phyloP scores from a whole-genome alignment of 2,888 invertebrate species.

The Eupithecia inturbata region DNA sequence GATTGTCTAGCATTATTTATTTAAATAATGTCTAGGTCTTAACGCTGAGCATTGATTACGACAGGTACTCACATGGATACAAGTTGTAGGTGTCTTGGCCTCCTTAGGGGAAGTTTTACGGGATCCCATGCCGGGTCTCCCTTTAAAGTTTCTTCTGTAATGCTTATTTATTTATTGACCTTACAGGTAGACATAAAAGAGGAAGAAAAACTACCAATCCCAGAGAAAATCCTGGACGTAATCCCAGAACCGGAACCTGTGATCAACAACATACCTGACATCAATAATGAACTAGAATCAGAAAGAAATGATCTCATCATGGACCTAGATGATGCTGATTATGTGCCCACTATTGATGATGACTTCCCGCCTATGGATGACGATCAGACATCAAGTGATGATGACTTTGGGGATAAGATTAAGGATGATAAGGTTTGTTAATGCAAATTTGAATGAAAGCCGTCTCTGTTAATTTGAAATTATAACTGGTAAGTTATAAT shows the following conservation, averaged over 20 bases:
- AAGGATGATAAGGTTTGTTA: conserved; percentile 32
- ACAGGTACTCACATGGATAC: conserved; percentile 60
- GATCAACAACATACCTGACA: conserved; percentile 9
- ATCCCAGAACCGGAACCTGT: conserved; percentile 19
- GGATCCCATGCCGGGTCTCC: conserved; percentile 19
- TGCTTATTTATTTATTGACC: no score
- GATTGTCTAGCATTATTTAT: no score
- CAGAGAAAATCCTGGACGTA: conserved; percentile 21
- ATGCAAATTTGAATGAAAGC: background rate
- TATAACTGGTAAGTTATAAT: no score
- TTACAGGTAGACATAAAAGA: conserved; percentile 34
- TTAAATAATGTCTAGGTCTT: no score
- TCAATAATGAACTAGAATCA: background rate
- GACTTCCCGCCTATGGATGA: conserved; percentile 35
- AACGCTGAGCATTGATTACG: no score
- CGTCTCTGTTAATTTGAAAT: background rate
- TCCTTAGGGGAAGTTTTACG: conserved; percentile 40
- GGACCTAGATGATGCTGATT: conserved; percentile 29
- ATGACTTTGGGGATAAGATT: conserved; percentile 32
- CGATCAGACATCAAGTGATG: conserved; percentile 28
- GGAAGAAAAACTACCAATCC: conserved; percentile 21
- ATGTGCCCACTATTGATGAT: conserved; percentile 30
- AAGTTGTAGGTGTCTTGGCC: conserved; percentile 65
- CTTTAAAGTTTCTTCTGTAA: conserved; percentile 37
- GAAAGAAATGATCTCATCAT: conserved; percentile 22